Base-by-base conservation (phyloP, 2,797 vertebrate species). In the Aeoliscus strigatus region DNA sequence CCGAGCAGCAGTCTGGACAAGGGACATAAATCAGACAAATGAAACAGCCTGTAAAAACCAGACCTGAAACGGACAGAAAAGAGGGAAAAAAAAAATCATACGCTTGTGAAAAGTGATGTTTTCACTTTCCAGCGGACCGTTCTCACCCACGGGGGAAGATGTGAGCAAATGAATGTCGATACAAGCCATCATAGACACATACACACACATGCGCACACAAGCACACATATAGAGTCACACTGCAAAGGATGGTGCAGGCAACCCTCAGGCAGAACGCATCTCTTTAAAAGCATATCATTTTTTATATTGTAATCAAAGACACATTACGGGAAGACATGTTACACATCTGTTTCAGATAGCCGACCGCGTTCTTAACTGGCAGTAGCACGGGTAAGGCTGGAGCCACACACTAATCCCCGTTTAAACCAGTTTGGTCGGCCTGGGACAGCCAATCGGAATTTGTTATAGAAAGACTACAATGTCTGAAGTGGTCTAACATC, bases 11-110 rank as follows among this genome's bases (percentile, higher is more conserved):
- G 73, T 77, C 80, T 77, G 81, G 86, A 88, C 82, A 88, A 69
- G 77, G 77, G 80, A 85, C 84, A 84, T 89, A 88, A 89, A 89
- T 88, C 87, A 87, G 82, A 70, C 82, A 83, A 86, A 80, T 86
- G 80, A 86, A 88, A 88, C 84, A 86, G 86, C 84, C 82, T 82
- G 83, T 89, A 88, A 89, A 88, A 87, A 72, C 72, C 81, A 81
- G 81, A 81, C 80, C 80, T 85, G 80, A 82, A 84, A 84, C 77
- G 69, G 75, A 63, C 79, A 77, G 80, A 86, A 84, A 86, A 81
- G 44, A 54, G 9, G 30, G 46, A 21, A 46, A 46, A 66, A 51
- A 81, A 73, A 75, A 73, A 60, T 68, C 57, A 60, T 73, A 71
- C 50, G 76, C 76, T 76, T 81, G 75, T 81, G 79, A 85, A n/a